These are phyloP conservation scores for Neostethus bicornis DNA, from an alignment of 2,797 vertebrate genomes.

Conservation along the genomic window DNA sequence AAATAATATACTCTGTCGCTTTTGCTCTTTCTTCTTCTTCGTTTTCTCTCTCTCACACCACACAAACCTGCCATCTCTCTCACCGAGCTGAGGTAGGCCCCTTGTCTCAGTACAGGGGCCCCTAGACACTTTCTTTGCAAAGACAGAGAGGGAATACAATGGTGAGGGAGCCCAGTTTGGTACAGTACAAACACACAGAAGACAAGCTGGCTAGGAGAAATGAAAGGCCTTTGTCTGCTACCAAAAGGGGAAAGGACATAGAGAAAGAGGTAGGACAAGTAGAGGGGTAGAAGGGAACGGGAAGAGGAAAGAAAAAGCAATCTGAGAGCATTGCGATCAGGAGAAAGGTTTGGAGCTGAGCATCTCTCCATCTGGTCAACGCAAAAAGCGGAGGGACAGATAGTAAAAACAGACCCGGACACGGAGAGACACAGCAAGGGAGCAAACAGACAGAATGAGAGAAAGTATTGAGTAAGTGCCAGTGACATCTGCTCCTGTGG, in stretches of 20 bases:
- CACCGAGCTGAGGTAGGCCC: slow-evolving; percentile 49
- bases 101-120: slow-evolving; percentile 65
- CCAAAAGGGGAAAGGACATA: slow-evolving; percentile 55
- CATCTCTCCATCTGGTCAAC: slow-evolving; percentile 78
- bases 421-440: slow-evolving; percentile 51
- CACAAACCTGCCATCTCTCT: slow-evolving; percentile 42
- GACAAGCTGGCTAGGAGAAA: slow-evolving; percentile 63
- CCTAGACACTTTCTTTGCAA: slow-evolving; percentile 73
- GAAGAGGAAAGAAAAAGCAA: slow-evolving; percentile 53
- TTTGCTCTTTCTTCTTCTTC: slow-evolving; percentile 61
- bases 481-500: slow-evolving; percentile 84
- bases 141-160: slow-evolving; percentile 63
- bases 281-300: slow-evolving; percentile 41
- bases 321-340: slow-evolving; percentile 68
- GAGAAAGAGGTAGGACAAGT: slow-evolving; percentile 55
- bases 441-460: slow-evolving; percentile 64
- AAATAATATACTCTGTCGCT: slow-evolving; percentile 91
- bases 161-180: slow-evolving; percentile 66
- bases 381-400: slow-evolving; percentile 38
- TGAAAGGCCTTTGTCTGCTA: slow-evolving; percentile 75
- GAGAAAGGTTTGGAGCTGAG: slow-evolving; percentile 67
- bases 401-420: slow-evolving; percentile 44
- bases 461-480: slow-evolving; percentile 78
- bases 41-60: slow-evolving; percentile 52
- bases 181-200: slow-evolving; percentile 76